Conservation (phyloP, 1,140 invertebrate species). For the Bombus confusus region DNA sequence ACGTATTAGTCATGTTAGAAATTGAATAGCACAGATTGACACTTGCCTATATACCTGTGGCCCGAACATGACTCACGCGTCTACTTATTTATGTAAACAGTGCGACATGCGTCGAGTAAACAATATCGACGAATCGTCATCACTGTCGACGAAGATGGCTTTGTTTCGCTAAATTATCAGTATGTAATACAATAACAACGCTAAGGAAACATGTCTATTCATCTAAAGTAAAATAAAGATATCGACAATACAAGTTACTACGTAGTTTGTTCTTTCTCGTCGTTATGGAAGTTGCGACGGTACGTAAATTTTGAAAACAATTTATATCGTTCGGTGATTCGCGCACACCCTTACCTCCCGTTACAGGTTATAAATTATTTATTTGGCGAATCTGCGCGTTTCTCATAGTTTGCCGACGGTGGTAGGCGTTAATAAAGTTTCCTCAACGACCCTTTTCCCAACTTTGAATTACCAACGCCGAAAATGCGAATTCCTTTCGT, state of each 20-base stretch:
- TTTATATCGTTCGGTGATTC: background rate
- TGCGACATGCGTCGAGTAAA: background rate
- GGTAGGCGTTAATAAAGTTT: too few species aligned
- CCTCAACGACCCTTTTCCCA: too few species aligned
- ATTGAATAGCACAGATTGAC: background rate
- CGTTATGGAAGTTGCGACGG: rapidly evolving
- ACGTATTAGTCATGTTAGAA: background rate
- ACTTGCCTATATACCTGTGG: background rate
- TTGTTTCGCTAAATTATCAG: background rate
- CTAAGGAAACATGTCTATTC: too few species aligned
- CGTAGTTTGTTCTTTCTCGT: background rate
- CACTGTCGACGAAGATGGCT: background rate
- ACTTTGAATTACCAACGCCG: too few species aligned
- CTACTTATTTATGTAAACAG: background rate
- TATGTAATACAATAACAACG: background rate
- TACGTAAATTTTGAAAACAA: background rate
- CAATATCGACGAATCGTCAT: background rate
- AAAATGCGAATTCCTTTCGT: too few species aligned
- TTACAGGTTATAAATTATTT: background rate
- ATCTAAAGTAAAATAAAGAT: background rate
- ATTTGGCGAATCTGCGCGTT: background rate
- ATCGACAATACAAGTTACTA: too few species aligned
- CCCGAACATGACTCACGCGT: background rate
- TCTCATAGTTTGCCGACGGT: too few species aligned
- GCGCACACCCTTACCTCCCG: background rate